Evolutionary conservation across 2,113 vertebrate species (phyloP).

Genomic region (Nesogale talazaci): DNA sequence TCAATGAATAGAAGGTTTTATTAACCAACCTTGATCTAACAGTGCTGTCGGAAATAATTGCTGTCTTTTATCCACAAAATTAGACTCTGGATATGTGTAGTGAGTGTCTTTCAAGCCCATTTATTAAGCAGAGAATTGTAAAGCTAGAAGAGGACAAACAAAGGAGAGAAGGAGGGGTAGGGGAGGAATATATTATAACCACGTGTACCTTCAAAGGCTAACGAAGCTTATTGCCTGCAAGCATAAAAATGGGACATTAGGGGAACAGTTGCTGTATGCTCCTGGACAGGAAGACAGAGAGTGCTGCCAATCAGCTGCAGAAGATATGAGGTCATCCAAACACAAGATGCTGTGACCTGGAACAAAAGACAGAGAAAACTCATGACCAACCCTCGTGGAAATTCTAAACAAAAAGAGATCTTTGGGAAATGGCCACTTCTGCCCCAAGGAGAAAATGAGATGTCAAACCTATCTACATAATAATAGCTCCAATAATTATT

Average conservation of each 20-base stretch:
- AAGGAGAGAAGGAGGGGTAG: neutral
- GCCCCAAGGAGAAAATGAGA: constrained; percentile 32
- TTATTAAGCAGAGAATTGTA: neutral
- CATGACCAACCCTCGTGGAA: neutral
- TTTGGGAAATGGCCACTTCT: neutral
- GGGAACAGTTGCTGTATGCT: neutral
- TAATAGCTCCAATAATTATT: neutral
- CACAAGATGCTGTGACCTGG: neutral
- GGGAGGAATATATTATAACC: neutral
- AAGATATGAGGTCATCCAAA: constrained; percentile 15
- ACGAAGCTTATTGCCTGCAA: neutral
- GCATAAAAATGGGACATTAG: neutral
- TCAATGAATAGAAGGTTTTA: neutral
- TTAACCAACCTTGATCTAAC: neutral
- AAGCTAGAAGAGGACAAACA: neutral
- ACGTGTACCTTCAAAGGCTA: neutral
- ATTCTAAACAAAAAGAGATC: neutral
- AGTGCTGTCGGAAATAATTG: neutral
- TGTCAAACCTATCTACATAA: neutral
- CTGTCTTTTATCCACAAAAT: neutral
- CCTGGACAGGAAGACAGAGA: neutral
- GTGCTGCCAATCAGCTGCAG: constrained; percentile 20
- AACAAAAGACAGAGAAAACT: constrained; percentile 21
- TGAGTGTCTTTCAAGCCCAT: neutral
- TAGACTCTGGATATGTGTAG: neutral